These are phyloP conservation scores for Standfussiana lucernea DNA, from an alignment of 2,888 invertebrate species.

Conservation along the genomic window DNA sequence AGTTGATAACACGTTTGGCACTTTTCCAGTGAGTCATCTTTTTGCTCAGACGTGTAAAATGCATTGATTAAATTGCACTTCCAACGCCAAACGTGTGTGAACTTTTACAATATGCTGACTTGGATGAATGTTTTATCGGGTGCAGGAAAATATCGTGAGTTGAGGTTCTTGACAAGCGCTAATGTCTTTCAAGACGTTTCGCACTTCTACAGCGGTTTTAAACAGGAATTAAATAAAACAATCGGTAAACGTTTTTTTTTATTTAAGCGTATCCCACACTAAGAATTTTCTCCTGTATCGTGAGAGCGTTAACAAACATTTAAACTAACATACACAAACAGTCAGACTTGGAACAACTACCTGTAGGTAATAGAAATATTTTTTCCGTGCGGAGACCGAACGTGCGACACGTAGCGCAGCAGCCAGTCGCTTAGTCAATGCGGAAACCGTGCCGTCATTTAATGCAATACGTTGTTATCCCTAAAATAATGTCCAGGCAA, in stretches of 20 bases:
- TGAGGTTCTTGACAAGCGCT: too few species aligned
- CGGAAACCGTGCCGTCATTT: not conserved
- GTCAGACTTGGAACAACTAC: not conserved
- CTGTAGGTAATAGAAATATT: not conserved
- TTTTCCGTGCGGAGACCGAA: not conserved
- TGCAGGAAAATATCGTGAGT: not conserved
- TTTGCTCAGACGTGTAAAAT: slow-evolving; percentile 12
- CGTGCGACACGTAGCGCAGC: not conserved
- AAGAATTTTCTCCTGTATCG: not conserved
- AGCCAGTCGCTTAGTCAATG: not conserved
- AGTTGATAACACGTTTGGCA: slow-evolving; percentile 32
- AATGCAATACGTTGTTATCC: not conserved
- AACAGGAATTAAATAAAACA: not conserved
- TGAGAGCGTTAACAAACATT: not conserved
- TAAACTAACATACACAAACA: not conserved
- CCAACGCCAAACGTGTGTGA: not conserved
- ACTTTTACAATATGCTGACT: not conserved
- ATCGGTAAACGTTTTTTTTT: too few species aligned
- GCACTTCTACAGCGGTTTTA: not conserved
- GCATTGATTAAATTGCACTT: slow-evolving; percentile 14
- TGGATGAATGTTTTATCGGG: not conserved
- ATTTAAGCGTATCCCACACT: too few species aligned
- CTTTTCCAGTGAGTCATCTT: not conserved
- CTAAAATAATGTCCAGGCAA: not conserved
- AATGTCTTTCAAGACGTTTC: not conserved